Base-by-base conservation (phyloP, 2,113 vertebrate species). In the Lonchura striata region DNA sequence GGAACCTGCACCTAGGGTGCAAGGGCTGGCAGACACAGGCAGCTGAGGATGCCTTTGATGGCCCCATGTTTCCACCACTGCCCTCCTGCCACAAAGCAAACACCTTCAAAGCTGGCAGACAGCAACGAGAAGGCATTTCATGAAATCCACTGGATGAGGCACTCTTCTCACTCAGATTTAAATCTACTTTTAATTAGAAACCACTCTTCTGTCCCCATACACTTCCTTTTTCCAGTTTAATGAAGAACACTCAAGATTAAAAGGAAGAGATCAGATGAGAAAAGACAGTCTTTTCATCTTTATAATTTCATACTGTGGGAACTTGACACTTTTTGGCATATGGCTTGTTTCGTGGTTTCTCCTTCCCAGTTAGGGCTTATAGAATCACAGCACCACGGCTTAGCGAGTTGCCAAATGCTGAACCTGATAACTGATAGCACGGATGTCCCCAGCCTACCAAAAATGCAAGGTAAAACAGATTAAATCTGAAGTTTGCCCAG, bases 181-280 rank as follows among this genome's bases (percentile, higher is more conserved):
- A 79, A 87, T 56, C 57, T 57, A 17, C 69, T 49, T 81, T 60
- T 87, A 89, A 95, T 94, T 85, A 84, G 63, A 86, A 92, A 75
- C 27, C n/a, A 57, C 54, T 75, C 37, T 79, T 68, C 70, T 76
- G 49, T 69, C 94, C 91, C 74, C 42, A 27, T 27, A 12, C 39
- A 37, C 66, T 86, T 91, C 77, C 70, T 76, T 88, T 71, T 75
- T 24, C 82, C 75, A 83, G 28, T 64, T 75, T 81, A 92, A 94
- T 21, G 81, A 84, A 22, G 41, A 84, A 82, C 3, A 3, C 25
- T 71, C n/a, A 33, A 82, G 59, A 95, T 78, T 56, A 94, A 81
- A 94, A 89, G 35, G 60, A 86, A 87, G 63, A 68, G 84, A 89
- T 72, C 25, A 69, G 80, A 86, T 39, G 70, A 86, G 46, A 41